phyloP scores from a whole-genome alignment of 2,888 invertebrate species.

The Toxonevra muliebris region DNA sequence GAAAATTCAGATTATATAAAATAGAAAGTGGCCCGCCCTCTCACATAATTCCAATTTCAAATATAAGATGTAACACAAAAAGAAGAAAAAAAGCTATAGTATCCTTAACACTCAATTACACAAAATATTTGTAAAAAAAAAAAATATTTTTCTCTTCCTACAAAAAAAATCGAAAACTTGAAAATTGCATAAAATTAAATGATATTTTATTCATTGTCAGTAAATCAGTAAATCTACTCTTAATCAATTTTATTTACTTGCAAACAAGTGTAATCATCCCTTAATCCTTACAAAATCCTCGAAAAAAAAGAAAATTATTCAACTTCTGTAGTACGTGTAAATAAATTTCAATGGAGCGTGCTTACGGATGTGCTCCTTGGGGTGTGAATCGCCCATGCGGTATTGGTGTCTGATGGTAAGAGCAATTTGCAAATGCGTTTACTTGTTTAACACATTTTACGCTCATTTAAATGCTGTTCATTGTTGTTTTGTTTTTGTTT shows the following conservation, averaged over 20 bases:
- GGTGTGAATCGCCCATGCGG: too few species aligned
- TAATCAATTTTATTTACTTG: constrained; percentile 50
- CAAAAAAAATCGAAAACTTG: too few species aligned
- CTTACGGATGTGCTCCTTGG: neutral
- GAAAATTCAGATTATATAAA: too few species aligned
- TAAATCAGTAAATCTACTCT: constrained; percentile 40
- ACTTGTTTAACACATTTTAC: constrained; percentile 25
- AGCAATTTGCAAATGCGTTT: constrained; percentile 29
- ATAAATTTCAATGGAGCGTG: constrained; percentile 9
- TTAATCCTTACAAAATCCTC: constrained; percentile 43
- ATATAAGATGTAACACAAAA: too few species aligned
- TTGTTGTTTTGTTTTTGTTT: constrained; percentile 25
- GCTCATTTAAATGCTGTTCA: constrained; percentile 22
- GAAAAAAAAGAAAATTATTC: constrained; percentile 36
- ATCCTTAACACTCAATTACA: too few species aligned
- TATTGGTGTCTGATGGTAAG: neutral
- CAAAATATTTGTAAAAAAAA: too few species aligned
- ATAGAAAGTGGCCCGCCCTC: too few species aligned
- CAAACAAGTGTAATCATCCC: constrained; percentile 50
- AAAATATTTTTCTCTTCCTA: too few species aligned
- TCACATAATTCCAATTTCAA: too few species aligned
- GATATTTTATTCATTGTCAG: constrained; percentile 43
- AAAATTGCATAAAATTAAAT: constrained; percentile 36
- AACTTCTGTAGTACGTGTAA: constrained; percentile 14
- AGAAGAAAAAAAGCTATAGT: too few species aligned